These are phyloP conservation scores for Turritopsis dohrnii DNA, from an alignment of 30 jellyfish, hydroid and myxozoan genomes.

Conservation along the genomic window DNA sequence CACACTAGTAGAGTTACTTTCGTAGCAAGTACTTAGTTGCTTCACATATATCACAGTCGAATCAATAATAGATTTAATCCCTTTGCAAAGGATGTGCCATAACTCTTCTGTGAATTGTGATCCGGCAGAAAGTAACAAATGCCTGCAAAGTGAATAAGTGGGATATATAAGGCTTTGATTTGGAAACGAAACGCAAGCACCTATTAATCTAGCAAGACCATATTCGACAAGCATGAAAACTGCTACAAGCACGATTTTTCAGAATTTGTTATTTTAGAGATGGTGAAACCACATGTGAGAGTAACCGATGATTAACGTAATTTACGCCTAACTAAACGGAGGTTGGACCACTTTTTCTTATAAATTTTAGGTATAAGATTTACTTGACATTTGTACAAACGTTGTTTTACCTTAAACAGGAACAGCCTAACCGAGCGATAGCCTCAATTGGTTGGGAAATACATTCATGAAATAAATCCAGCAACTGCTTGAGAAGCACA, in stretches of 20 bases:
- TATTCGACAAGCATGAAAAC: too few relatives aligned
- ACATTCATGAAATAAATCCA: slow-evolving; percentile 82
- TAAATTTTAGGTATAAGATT: too few relatives aligned
- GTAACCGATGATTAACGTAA: too few relatives aligned
- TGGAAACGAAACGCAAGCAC: too few relatives aligned
- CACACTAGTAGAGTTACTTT: slow-evolving; percentile 68
- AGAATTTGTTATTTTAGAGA: too few relatives aligned
- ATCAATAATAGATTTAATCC: slow-evolving; percentile 56
- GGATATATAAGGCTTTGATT: too few relatives aligned
- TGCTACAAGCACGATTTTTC: too few relatives aligned
- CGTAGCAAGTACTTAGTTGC: slow-evolving; percentile 64
- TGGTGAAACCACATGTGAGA: too few relatives aligned
- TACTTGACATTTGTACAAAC: too few relatives aligned
- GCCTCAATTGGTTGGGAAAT: slow-evolving; percentile 91
- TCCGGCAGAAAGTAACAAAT: slow-evolving; percentile 87
- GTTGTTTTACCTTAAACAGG: slow-evolving; percentile 73
- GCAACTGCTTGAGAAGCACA: slow-evolving; percentile 57
- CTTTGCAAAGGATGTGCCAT: slow-evolving; percentile 94
- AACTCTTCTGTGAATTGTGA: slow-evolving; percentile 91
- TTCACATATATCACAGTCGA: slow-evolving; percentile 71
- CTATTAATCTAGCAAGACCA: too few relatives aligned
- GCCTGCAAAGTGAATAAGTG: slow-evolving; percentile 57
- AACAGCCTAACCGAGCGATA: slow-evolving; percentile 93
- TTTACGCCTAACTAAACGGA: too few relatives aligned
- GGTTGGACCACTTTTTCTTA: too few relatives aligned